A percentile compares a stretch with the other conserved stretches of the same genome.
phyloP scores from a whole-genome alignment of 2,888 invertebrate genomes.

The Netelia melanura region DNA sequence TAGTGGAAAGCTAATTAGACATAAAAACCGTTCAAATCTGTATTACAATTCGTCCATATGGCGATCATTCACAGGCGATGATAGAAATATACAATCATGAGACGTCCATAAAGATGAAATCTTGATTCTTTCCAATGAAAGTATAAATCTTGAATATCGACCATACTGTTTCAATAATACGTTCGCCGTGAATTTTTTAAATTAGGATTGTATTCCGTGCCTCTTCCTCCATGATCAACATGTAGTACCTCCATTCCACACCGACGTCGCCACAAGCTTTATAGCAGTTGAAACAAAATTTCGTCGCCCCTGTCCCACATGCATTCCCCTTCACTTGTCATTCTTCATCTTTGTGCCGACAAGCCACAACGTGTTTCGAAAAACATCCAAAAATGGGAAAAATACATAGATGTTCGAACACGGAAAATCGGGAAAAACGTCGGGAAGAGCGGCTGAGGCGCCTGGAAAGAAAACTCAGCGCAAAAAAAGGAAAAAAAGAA shows the following conservation, averaged over 20 bases:
- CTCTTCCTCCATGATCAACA: too few relatives aligned
- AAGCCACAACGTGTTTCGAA: slow-evolving; percentile 34
- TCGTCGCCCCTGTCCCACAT: background rate
- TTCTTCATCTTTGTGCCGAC: slow-evolving; percentile 55
- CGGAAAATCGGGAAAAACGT: slow-evolving; percentile 43
- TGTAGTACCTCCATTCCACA: slow-evolving; percentile 9
- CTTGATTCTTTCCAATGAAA: too few relatives aligned
- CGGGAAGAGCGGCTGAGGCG: slow-evolving; percentile 42
- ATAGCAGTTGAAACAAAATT: slow-evolving; percentile 41
- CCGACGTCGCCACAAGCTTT: slow-evolving; percentile 35
- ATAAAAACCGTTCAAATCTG: too few relatives aligned
- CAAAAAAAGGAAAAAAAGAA: slow-evolving; percentile 1
- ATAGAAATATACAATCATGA: too few relatives aligned
- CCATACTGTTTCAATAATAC: too few relatives aligned
- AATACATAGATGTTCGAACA: slow-evolving; percentile 33
- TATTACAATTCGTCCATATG: too few relatives aligned
- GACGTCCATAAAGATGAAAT: too few relatives aligned
- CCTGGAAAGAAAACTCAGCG: slow-evolving; percentile 41
- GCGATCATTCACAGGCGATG: too few relatives aligned
- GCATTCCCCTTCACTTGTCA: slow-evolving; percentile 5
- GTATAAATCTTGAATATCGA: too few relatives aligned
- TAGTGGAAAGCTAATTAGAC: too few relatives aligned
- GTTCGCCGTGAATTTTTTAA: too few relatives aligned
- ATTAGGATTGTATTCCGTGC: too few relatives aligned
- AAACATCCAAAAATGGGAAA: slow-evolving; percentile 45